Evolutionary conservation across 2,888 invertebrate genomes (phyloP).

Genomic region (Antitype chi): DNA sequence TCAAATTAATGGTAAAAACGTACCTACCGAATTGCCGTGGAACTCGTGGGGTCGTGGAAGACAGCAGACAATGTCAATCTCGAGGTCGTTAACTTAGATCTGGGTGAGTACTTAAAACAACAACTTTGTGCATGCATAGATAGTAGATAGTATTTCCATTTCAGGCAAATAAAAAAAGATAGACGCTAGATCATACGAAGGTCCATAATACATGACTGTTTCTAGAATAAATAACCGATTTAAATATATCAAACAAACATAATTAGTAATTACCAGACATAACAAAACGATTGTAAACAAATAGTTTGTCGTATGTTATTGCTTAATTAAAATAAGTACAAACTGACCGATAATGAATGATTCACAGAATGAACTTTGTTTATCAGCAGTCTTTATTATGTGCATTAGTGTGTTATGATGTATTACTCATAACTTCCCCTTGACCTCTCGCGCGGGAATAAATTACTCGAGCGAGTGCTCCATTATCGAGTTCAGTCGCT

Average conservation of each 20-base stretch:
- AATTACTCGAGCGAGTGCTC: conserved; percentile 72
- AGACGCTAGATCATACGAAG: background rate
- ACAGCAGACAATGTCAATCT: background rate
- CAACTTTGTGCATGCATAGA: background rate
- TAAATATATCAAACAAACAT: background rate
- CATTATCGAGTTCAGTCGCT: conserved; percentile 75
- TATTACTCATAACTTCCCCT: conserved; percentile 75
- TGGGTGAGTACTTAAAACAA: background rate
- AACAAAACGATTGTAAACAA: conserved; percentile 24
- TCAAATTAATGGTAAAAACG: background rate
- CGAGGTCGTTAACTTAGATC: background rate
- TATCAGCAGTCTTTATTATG: conserved; percentile 46
- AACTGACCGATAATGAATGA: conserved; percentile 39
- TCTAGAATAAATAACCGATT: conserved; percentile 5
- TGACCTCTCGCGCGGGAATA: conserved; percentile 79
- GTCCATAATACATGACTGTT: background rate
- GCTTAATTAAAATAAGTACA: conserved; percentile 10
- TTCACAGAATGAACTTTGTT: conserved; percentile 54
- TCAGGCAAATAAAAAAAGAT: background rate
- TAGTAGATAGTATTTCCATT: background rate
- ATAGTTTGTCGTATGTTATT: conserved; percentile 3
- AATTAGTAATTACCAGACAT: conserved; percentile 21
- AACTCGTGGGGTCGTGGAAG: too few relatives aligned
- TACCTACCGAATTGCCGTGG: background rate
- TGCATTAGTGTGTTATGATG: conserved; percentile 54